Percentiles rank a stretch among this genome's conserved stretches.
These are phyloP conservation scores for Zoanthus solanderi DNA, from an alignment of 92 coral and sea anemone species.

Conservation along the genomic window DNA sequence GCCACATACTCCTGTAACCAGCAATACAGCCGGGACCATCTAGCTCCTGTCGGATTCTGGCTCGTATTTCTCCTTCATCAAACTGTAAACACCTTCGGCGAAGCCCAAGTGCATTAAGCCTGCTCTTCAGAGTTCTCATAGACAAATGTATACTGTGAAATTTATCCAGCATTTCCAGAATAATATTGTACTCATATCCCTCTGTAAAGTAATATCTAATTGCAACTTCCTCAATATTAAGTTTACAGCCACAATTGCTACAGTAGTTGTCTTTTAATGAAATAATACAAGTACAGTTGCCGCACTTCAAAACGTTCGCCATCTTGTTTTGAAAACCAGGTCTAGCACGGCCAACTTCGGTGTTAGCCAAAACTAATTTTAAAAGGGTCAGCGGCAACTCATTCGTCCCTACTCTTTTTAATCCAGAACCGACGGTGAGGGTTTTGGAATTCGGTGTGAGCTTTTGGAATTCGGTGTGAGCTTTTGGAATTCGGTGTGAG, in stretches of 20 bases:
- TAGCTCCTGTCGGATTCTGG: conserved; percentile 53
- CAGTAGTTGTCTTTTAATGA: not conserved
- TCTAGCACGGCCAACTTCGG: conserved; percentile 28
- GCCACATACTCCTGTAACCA: conserved; percentile 70
- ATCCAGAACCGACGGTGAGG: conserved; percentile 39
- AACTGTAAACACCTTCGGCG: conserved; percentile 47
- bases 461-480: too few species aligned
- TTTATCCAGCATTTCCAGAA: conserved; percentile 41
- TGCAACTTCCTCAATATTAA: conserved; percentile 46
- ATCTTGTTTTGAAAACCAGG: conserved; percentile 35
- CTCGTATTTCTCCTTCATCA: conserved; percentile 50
- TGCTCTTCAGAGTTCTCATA: conserved; percentile 58
- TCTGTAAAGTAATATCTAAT: conserved; percentile 48
- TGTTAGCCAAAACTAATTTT: not conserved
- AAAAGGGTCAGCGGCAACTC: not conserved
- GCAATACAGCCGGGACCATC: conserved; percentile 67
- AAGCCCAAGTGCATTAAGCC: conserved; percentile 58
- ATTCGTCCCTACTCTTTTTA: not conserved
- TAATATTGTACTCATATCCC: conserved; percentile 57
- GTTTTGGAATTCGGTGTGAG: not conserved
- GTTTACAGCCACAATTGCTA: conserved; percentile 37
- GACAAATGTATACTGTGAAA: conserved; percentile 49
- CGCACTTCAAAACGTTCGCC: conserved; percentile 12
- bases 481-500: too few species aligned
- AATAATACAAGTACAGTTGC: conserved; percentile 15